phyloP scores from a whole-genome alignment of 2,113 vertebrate genomes.

The Pontoporia blainvillei region DNA sequence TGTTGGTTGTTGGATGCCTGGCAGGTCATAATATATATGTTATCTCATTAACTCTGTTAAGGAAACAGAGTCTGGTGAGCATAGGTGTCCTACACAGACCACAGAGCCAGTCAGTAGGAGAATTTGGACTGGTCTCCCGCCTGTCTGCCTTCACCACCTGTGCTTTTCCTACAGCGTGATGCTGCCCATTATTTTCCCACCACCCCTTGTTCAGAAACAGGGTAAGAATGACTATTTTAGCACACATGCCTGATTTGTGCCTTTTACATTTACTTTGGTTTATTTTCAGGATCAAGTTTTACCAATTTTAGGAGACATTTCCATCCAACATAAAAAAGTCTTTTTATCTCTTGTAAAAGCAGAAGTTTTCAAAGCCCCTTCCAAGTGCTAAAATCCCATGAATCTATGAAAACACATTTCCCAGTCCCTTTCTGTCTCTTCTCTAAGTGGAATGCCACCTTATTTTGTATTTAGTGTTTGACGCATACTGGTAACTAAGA shows the following conservation, averaged over 20 bases:
- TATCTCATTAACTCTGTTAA: background rate
- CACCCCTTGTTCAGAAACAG: background rate
- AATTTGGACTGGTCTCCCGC: background rate
- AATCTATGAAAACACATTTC: background rate
- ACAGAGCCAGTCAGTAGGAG: background rate
- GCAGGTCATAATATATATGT: background rate
- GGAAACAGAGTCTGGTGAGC: background rate
- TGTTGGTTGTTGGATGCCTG: background rate
- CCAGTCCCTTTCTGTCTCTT: background rate
- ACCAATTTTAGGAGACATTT: background rate
- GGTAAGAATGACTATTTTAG: rapidly evolving
- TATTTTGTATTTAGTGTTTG: background rate
- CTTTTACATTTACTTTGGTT: background rate
- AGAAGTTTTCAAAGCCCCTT: background rate
- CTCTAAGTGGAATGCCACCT: background rate
- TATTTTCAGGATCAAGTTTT: background rate
- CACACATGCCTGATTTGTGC: background rate
- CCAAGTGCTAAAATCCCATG: background rate
- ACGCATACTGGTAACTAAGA: background rate
- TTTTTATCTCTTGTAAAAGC: background rate
- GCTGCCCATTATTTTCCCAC: rapidly evolving
- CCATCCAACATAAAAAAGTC: background rate
- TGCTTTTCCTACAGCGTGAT: rapidly evolving
- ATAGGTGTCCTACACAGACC: rapidly evolving
- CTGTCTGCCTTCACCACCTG: background rate